Conservation (phyloP, 2,888 invertebrate species). For the Gari tellinella region DNA sequence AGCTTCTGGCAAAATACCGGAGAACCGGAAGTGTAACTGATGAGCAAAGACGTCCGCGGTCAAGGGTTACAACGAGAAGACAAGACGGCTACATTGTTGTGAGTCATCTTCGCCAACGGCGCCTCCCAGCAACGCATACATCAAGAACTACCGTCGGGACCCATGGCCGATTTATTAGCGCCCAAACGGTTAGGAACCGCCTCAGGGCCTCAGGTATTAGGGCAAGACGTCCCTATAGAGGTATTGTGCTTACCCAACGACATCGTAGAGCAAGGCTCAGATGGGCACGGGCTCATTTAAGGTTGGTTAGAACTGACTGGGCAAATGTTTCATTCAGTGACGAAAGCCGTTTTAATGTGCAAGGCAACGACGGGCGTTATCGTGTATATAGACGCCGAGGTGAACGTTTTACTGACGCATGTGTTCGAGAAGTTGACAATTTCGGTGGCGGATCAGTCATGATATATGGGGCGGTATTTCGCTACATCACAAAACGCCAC, state of each 20-base stretch:
- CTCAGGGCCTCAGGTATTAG: not conserved
- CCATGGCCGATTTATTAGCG: not conserved
- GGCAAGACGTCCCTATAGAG: constrained; percentile 4
- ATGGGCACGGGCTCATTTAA: constrained; percentile 5
- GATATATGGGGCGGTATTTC: constrained; percentile 16
- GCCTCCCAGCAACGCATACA: not conserved
- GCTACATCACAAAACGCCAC: constrained; percentile 9
- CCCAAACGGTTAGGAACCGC: constrained; percentile 6
- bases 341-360: constrained; percentile 4
- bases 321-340: constrained; percentile 21
- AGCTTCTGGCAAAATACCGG: too few species aligned
- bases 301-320: constrained; percentile 16
- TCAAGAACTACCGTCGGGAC: not conserved
- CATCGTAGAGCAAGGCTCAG: not conserved
- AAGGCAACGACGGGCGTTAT: constrained; percentile 9
- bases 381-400: constrained; percentile 14
- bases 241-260: constrained; percentile 5
- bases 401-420: constrained; percentile 17
- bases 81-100: constrained; percentile 1
- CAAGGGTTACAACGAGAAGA: too few species aligned
- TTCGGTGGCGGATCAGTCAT: constrained; percentile 25
- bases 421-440: constrained; percentile 6
- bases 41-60: too few species aligned
- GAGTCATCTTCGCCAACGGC: not conserved
- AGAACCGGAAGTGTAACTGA: too few species aligned